A percentile compares a stretch with the other conserved stretches of the same genome.
These are phyloP conservation scores for Conops quadrifasciatus DNA, from an alignment of 2,888 invertebrate species.

Conservation along the genomic window DNA sequence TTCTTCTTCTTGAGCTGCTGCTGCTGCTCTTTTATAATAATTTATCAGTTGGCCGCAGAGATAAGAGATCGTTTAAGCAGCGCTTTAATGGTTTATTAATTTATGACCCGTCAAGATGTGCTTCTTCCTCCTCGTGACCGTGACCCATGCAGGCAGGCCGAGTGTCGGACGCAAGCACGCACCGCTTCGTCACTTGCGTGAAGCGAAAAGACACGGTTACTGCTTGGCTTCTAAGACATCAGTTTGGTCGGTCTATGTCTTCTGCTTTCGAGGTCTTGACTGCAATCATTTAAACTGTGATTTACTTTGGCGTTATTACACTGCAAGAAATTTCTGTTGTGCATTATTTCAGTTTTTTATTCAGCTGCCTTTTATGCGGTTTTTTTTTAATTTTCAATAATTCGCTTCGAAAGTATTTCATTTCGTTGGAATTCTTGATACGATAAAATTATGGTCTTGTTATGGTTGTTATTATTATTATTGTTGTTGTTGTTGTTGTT, in stretches of 20 bases:
- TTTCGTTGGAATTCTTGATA: not conserved
- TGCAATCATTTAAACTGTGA: not conserved
- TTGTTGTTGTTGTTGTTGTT: not conserved
- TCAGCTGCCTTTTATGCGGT: not conserved
- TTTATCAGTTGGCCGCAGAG: slow-evolving; percentile 64
- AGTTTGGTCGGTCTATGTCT: not conserved
- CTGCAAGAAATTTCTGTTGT: not conserved
- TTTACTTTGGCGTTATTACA: not conserved
- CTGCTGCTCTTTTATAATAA: slow-evolving; percentile 64
- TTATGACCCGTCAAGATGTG: slow-evolving; percentile 64
- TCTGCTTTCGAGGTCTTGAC: too few relatives aligned
- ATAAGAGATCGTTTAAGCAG: slow-evolving; percentile 66
- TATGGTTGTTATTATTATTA: not conserved
- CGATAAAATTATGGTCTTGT: not conserved
- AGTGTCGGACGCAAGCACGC: slow-evolving; percentile 1
- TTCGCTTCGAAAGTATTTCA: slow-evolving; percentile 15
- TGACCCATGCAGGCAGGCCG: not conserved
- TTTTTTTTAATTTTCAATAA: not conserved
- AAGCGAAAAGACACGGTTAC: not conserved
- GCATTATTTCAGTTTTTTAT: not conserved
- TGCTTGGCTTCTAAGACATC: not conserved
- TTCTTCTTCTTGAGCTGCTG: slow-evolving; percentile 39
- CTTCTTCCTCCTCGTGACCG: slow-evolving; percentile 13
- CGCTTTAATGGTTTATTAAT: slow-evolving; percentile 66
- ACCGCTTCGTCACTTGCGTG: slow-evolving; percentile 1